Evolutionary conservation across 2,888 invertebrate species (phyloP), one percentile per base, ranked within the genome.

Genomic region (Octonoba sinensis): DNA sequence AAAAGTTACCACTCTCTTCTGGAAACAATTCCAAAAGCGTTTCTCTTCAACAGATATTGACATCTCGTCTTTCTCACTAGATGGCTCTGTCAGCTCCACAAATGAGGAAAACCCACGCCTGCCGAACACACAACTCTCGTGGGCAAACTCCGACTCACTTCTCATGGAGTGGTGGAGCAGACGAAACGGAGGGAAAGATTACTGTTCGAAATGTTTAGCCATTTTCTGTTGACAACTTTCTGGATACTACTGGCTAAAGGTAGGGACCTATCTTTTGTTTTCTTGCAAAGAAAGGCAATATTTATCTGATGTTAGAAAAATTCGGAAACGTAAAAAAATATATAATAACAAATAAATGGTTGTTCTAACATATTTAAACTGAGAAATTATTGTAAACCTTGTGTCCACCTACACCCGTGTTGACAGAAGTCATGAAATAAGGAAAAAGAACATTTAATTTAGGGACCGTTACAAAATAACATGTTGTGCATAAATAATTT

Each of bases 241-340:
- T 73, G 73, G 73, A 73, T 73, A 62, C 27, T 72, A 16, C 36
- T 73, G 27, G 65, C 65, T 24, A 46, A 65, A 73, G 73, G 73
- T 73, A 44, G 65, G 60, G 36, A 1, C 6, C 11, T 36, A 11
- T 36, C 1, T 36, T 36, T 36, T 36, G 36, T 36, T 36, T 36
- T 36, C 8, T 6, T 36, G 36, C 3, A 8, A 3, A 36, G 36
- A 36, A 36, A 4, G 8, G 6, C 36, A 36, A 36, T n/a, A n/a
- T n/a, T n/a, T n/a, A n/a, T n/a, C n/a, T n/a, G 36, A 3, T 11
- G 8, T 36, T 36, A 36, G 6, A 11, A 36, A n/a, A n/a, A n/a
- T n/a, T n/a, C 36, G 11, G 3, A 11, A 36, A 36, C 6, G 2
- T 27, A 3, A 3, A 27, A 27, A 27, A 27, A 27, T 27, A 27